These are phyloP conservation scores for Yponomeuta malinellus DNA, from an alignment of 2,888 invertebrate species.

Conservation along the genomic window DNA sequence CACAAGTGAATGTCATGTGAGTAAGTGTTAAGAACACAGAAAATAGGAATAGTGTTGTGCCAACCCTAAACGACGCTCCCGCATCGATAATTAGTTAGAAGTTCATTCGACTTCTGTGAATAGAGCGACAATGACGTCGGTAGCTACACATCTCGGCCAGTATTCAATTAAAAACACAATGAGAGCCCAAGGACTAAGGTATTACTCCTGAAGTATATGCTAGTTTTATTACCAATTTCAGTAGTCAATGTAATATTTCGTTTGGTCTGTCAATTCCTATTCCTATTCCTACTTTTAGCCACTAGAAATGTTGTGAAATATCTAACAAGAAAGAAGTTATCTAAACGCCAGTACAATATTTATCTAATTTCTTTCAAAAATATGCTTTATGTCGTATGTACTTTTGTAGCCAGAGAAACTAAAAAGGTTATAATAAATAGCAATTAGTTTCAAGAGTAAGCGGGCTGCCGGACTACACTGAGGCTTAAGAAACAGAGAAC, in stretches of 20 bases:
- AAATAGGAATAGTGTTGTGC: conserved; percentile 6
- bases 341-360: too few relatives aligned
- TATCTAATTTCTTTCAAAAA: too few relatives aligned
- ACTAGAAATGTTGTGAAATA: too few relatives aligned
- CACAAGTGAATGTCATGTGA: too few relatives aligned
- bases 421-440: not conserved
- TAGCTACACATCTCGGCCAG: conserved; percentile 32
- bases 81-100: conserved; percentile 59
- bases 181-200: conserved; percentile 19
- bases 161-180: conserved; percentile 63
- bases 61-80: conserved; percentile 42
- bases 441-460: not conserved
- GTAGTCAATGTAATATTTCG: too few relatives aligned
- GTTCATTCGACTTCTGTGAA: conserved; percentile 56
- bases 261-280: too few relatives aligned
- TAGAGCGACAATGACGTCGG: conserved; percentile 57
- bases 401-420: too few relatives aligned
- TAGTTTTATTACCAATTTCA: too few relatives aligned
- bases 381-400: too few relatives aligned
- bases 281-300: too few relatives aligned
- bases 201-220: not conserved
- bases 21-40: too few relatives aligned
- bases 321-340: too few relatives aligned
- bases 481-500: not conserved
- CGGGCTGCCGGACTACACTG: not conserved